Conservation (phyloP, 2,113 vertebrate species). For the Scolopax mira region DNA sequence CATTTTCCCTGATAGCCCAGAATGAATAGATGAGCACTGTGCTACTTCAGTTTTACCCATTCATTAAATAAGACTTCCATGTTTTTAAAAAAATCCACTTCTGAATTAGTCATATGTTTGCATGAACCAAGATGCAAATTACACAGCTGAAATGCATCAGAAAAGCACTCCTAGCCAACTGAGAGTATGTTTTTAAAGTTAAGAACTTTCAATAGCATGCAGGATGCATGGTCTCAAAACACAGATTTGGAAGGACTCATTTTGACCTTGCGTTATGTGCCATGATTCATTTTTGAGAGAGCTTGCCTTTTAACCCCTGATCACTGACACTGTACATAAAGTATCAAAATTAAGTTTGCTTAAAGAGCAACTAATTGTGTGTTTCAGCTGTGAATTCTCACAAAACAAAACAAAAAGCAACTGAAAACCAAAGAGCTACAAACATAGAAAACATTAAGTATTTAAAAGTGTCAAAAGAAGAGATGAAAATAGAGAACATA, state of each 20-base stretch:
- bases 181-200: slow-evolving; percentile 6
- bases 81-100: background rate
- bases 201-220: slow-evolving; percentile 12
- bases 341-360: slow-evolving; percentile 13
- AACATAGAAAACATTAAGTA: background rate
- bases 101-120: background rate
- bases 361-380: slow-evolving; percentile 37
- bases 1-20: background rate
- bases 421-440: background rate
- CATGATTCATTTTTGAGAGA: slow-evolving; percentile 24
- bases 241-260: slow-evolving; percentile 27
- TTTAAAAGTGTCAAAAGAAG: background rate
- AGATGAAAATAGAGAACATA: background rate
- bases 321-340: background rate
- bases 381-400: background rate
- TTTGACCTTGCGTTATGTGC: slow-evolving; percentile 43
- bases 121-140: background rate
- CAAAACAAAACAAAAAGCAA: background rate
- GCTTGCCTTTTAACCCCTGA: slow-evolving; percentile 30
- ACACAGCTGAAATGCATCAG: slow-evolving; percentile 27
- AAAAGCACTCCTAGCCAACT: background rate
- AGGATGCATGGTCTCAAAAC: slow-evolving; percentile 1
- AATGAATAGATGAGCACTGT: background rate
- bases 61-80: background rate
- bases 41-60: background rate